A percentile compares a stretch with the other conserved stretches of the same genome.
These are phyloP conservation scores for Sericinus montela DNA, from an alignment of 2,888 invertebrate species.

Conservation along the genomic window DNA sequence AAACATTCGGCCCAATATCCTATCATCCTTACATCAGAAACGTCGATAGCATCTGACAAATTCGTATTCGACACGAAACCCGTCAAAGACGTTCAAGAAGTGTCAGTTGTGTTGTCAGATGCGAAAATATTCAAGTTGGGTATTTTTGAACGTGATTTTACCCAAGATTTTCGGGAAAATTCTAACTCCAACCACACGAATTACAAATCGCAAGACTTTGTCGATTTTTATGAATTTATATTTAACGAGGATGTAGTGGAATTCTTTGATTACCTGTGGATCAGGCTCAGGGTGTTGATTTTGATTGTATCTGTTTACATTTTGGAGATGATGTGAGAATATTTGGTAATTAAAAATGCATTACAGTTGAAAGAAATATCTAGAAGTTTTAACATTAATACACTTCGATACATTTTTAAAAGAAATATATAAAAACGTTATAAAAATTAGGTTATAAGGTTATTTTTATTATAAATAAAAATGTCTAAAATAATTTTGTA, in stretches of 20 bases:
- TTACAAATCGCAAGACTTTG: constrained; percentile 26
- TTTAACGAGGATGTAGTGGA: constrained; percentile 51
- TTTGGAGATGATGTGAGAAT: constrained; percentile 65
- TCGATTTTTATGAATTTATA: constrained; percentile 41
- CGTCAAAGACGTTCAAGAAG: constrained; percentile 29
- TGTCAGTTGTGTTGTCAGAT: constrained; percentile 35
- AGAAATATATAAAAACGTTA: too few relatives aligned
- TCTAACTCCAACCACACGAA: constrained; percentile 23
- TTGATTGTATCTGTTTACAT: constrained; percentile 65
- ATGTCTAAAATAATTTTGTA: too few relatives aligned
- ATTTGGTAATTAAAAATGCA: too few relatives aligned
- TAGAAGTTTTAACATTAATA: too few relatives aligned
- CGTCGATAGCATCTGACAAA: constrained; percentile 27
- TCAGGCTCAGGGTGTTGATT: constrained; percentile 52
- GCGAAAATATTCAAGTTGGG: constrained; percentile 41
- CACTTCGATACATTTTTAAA: too few relatives aligned
- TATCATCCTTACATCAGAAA: constrained; percentile 36
- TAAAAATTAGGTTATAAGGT: too few relatives aligned
- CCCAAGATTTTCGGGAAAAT: constrained; percentile 34
- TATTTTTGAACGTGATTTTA: constrained; percentile 47
- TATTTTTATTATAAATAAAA: too few relatives aligned
- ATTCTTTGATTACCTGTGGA: constrained; percentile 67
- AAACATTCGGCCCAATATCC: constrained; percentile 42
- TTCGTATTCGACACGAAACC: constrained; percentile 32
- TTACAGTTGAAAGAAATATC: too few relatives aligned